Evolutionary conservation across 37 sponge, comb jelly and placozoan genomes (phyloP), one percentile per base, ranked within the genome.

Genomic region (Geodia barretti): DNA sequence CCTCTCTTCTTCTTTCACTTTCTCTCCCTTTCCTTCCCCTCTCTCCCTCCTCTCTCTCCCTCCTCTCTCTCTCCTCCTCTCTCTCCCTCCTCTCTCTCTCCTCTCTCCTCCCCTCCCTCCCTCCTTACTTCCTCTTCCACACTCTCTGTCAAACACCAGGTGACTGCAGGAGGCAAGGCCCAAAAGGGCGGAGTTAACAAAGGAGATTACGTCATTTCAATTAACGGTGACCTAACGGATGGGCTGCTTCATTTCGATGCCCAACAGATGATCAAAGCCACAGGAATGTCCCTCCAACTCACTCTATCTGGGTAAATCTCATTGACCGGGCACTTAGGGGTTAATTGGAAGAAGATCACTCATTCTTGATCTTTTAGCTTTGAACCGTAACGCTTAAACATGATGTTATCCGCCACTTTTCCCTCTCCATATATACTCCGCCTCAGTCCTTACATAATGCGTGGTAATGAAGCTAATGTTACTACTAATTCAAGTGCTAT

Each of bases 181-280:
- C 60, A 73, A 32, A 68, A 36, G 31, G 93, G 80, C 4, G 93
- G 93, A 23, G 75, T 92, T 5, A 62, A 72, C 41, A 73, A 86
- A 25, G 68, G 65, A 23, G 93, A 92, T 68, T 92, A 41, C 63
- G 76, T 92, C 42, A 35, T 82, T 35, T 68, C 62, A 26, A 92
- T 92, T 60, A 92, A 92, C 77, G 89, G 86, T 0, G 70, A 66
- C 32, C 21, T 68, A 0, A 92, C 93, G 1, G 76, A 88, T 11
- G 79, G 68, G 24, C 73, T 92, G 73, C 86, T 75, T 14, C 93
- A 92, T 72, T 82, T 78, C 62, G 86, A 92, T 76, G 93, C 93
- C 38, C 88, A 83, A 74, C 68, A 72, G 68, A 30, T 76, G 38
- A 85, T 92, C 78, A 92, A 80, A 47, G 72, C 64, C 0, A 82